Evolutionary conservation across 1,140 invertebrate genomes (phyloP).

Genomic region (Episyrphus balteatus): DNA sequence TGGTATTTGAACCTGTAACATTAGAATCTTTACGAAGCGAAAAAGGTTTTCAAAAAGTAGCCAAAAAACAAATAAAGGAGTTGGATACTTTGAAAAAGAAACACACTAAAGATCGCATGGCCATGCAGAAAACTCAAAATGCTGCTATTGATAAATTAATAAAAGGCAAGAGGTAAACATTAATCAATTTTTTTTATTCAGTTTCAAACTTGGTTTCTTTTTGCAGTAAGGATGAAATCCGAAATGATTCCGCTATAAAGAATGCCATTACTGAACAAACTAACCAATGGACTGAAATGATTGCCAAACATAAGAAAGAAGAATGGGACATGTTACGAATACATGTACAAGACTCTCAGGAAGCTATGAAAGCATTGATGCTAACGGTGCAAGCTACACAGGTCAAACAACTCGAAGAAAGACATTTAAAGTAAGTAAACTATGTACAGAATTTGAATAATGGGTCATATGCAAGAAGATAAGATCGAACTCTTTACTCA

Average conservation of each 20-base stretch:
- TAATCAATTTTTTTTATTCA: constrained; percentile 2
- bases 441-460: no score
- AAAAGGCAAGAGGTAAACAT: constrained; percentile 75
- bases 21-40: constrained; percentile 80
- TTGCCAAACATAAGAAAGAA: constrained; percentile 78
- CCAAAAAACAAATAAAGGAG: constrained; percentile 94
- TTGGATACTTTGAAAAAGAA: constrained; percentile 82
- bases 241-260: constrained; percentile 65
- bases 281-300: constrained; percentile 85
- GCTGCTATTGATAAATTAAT: constrained; percentile 90
- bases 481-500: no score
- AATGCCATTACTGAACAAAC: constrained; percentile 82
- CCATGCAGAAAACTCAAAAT: constrained; percentile 90
- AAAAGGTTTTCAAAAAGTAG: constrained; percentile 89
- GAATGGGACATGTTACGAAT: constrained; percentile 77
- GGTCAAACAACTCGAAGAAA: constrained; percentile 78
- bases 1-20: constrained; percentile 86
- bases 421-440: constrained; percentile 66
- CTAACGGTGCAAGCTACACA: constrained; percentile 73
- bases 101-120: constrained; percentile 84
- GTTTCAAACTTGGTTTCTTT: not conserved
- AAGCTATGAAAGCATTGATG: constrained; percentile 77
- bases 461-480: no score
- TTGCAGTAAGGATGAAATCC: constrained; percentile 66
- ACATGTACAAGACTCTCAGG: constrained; percentile 76